phyloP scores from a whole-genome alignment of 2,888 invertebrate genomes.

The Itoplectis maculator region DNA sequence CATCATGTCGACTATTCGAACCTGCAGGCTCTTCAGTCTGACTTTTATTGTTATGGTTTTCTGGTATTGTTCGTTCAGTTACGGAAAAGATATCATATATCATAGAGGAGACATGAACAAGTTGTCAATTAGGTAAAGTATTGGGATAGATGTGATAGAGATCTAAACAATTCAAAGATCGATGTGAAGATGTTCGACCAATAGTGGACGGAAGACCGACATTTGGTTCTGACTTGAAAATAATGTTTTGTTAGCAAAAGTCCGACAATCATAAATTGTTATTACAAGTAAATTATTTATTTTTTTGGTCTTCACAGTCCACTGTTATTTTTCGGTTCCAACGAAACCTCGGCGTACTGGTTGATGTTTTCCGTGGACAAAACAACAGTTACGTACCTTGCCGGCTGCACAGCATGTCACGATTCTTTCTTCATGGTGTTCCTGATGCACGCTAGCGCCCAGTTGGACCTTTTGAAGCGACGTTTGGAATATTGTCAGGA shows the following conservation, averaged over 20 bases:
- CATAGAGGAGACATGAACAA: slow-evolving; percentile 50
- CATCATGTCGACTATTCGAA: slow-evolving; percentile 51
- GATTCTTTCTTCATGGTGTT: slow-evolving; percentile 65
- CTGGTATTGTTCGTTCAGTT: slow-evolving; percentile 64
- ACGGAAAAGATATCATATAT: slow-evolving; percentile 54
- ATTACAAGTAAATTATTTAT: slow-evolving; percentile 1
- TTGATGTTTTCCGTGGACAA: slow-evolving; percentile 58
- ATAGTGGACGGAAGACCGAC: too few species aligned
- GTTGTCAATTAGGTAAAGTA: slow-evolving; percentile 55
- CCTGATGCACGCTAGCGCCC: slow-evolving; percentile 61
- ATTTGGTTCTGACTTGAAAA: too few species aligned
- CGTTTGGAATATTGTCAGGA: slow-evolving; percentile 55
- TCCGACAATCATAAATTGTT: not conserved
- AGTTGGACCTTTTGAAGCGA: slow-evolving; percentile 63
- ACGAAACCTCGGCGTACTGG: slow-evolving; percentile 51
- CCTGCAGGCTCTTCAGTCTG: slow-evolving; percentile 55
- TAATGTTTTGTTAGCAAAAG: too few species aligned
- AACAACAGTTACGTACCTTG: slow-evolving; percentile 50
- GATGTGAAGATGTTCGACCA: too few species aligned
- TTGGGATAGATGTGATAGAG: not conserved
- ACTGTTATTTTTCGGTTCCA: slow-evolving; percentile 42
- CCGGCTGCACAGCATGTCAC: slow-evolving; percentile 60
- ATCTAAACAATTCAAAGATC: too few species aligned
- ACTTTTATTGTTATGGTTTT: slow-evolving; percentile 62
- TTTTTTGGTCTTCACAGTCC: slow-evolving; percentile 39